Percentiles rank a stretch among this genome's conserved stretches.
phyloP scores from a whole-genome alignment of 2,113 vertebrate genomes.

The Hypomesus transpacificus region DNA sequence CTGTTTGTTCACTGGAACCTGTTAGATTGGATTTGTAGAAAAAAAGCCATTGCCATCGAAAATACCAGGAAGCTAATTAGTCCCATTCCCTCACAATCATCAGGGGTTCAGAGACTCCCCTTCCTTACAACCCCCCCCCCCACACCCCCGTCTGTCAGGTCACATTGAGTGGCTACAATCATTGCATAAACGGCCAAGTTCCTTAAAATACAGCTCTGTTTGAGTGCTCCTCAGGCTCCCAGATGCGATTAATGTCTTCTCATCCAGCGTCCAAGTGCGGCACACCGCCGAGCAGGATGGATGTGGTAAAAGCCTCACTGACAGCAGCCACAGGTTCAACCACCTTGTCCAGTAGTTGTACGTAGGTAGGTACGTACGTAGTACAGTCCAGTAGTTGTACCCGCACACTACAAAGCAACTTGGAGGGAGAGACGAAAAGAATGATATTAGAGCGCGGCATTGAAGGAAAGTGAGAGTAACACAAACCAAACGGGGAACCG shows the following conservation, averaged over 20 bases:
- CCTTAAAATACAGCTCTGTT: neutral
- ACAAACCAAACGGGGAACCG: too few relatives aligned
- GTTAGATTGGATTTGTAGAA: too few relatives aligned
- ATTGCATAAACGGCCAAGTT: neutral
- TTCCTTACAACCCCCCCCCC: too few relatives aligned
- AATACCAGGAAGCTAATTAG: constrained; percentile 27
- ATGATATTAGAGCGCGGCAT: too few relatives aligned
- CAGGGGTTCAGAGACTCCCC: constrained; percentile 6
- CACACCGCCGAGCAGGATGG: constrained; percentile 12
- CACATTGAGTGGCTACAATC: neutral
- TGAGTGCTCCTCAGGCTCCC: neutral
- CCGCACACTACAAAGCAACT: too few relatives aligned
- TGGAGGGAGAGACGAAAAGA: too few relatives aligned
- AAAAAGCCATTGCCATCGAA: neutral
- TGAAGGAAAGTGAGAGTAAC: too few relatives aligned
- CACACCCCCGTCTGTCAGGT: neutral
- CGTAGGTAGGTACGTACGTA: too few relatives aligned
- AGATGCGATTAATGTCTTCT: neutral
- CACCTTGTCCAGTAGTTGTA: neutral
- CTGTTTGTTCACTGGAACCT: too few relatives aligned
- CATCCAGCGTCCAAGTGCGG: neutral
- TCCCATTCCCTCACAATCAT: constrained; percentile 23
- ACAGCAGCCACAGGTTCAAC: neutral
- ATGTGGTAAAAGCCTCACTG: constrained; percentile 11
- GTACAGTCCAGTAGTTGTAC: neutral